A percentile compares a stretch with the other conserved stretches of the same genome.
phyloP scores from a whole-genome alignment of 1,140 invertebrate genomes.

The Laupala kohalensis region DNA sequence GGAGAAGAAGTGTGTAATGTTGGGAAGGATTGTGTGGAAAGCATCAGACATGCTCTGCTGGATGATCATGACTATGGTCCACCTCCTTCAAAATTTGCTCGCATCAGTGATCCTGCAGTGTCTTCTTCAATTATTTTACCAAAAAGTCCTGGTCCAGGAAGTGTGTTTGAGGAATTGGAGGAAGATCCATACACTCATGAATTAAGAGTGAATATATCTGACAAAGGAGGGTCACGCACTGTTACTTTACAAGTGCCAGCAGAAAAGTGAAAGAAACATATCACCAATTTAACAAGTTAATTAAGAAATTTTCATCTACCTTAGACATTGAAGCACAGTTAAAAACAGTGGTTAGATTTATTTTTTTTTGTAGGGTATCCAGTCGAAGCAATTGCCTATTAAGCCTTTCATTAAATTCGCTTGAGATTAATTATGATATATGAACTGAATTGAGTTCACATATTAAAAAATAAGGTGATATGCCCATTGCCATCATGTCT shows the following conservation, averaged over 20 bases:
- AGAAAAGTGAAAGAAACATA: constrained; percentile 18
- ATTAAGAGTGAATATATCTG: constrained; percentile 29
- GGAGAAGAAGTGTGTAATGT: neutral
- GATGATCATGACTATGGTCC: constrained; percentile 35
- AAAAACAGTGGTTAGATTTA: too few relatives aligned
- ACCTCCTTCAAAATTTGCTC: constrained; percentile 25
- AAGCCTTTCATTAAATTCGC: too few relatives aligned
- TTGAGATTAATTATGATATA: too few relatives aligned
- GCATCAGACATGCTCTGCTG: constrained; percentile 29
- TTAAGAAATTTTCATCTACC: too few relatives aligned
- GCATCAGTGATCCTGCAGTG: constrained; percentile 27
- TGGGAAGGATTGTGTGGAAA: constrained; percentile 26
- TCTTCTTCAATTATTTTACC: constrained; percentile 32
- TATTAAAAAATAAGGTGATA: too few relatives aligned
- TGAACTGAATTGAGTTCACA: too few relatives aligned
- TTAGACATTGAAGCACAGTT: too few relatives aligned
- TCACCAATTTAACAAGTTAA: too few relatives aligned
- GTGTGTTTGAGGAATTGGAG: neutral
- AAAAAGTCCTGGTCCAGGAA: constrained; percentile 25
- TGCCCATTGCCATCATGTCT: too few relatives aligned
- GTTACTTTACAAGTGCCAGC: constrained; percentile 27
- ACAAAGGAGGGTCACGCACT: constrained; percentile 26
- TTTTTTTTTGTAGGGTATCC: too few relatives aligned
- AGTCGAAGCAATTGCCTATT: too few relatives aligned
- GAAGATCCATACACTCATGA: constrained; percentile 23